Conservation (phyloP, 2,888 invertebrate genomes). For the Lithophane socia region DNA sequence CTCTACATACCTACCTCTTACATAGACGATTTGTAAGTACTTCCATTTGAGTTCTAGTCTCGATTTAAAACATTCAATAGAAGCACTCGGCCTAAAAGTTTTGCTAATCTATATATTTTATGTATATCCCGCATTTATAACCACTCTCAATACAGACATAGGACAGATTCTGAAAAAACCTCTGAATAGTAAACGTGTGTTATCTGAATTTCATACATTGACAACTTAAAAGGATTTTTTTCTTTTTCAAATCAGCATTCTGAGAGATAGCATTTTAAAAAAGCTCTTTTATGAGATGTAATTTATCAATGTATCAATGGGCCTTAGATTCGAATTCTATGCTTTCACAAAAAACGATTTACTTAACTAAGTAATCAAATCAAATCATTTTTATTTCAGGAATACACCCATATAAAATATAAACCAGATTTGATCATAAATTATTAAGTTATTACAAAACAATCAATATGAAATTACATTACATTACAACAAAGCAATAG, state of each 20-base stretch:
- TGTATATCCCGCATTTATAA: not conserved
- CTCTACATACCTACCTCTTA: constrained; percentile 3
- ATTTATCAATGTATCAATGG: constrained; percentile 25
- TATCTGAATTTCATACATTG: constrained; percentile 18
- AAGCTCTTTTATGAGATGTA: not conserved
- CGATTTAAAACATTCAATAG: not conserved
- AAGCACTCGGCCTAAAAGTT: not conserved
- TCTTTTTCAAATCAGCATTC: constrained; percentile 25
- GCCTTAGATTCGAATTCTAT: not conserved
- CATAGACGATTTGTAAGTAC: not conserved
- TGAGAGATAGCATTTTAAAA: constrained; percentile 7
- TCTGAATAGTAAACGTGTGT: constrained; percentile 8
- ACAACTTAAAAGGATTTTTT: constrained; percentile 9
- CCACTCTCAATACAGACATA: constrained; percentile 3
- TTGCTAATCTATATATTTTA: not conserved
- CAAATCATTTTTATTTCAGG: too few species aligned
- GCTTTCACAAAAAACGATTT: not conserved
- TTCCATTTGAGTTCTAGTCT: not conserved
- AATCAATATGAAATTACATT: too few species aligned
- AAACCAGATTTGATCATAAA: too few species aligned
- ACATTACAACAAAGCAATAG: not conserved
- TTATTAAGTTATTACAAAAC: too few species aligned
- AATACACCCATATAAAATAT: too few species aligned
- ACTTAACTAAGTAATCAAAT: too few species aligned
- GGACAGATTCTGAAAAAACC: constrained; percentile 3